Conservation (phyloP, 2,797 vertebrate genomes). For the Botia kubotai region DNA sequence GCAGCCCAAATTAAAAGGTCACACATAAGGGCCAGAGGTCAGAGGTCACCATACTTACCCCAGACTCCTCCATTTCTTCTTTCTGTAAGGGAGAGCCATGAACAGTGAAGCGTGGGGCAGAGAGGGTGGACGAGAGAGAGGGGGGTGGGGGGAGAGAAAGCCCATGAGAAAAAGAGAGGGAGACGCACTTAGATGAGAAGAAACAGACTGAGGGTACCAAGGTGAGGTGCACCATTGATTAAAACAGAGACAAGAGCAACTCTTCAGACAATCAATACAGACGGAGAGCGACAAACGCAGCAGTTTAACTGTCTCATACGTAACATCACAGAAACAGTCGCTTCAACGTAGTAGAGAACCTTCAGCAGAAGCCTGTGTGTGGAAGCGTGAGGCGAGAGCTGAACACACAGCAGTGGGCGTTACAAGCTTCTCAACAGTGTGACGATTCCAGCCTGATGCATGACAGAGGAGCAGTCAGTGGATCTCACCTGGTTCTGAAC, state of each 20-base stretch:
- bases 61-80: constrained; percentile 99
- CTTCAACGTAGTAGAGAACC: constrained; percentile 35
- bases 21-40: constrained; percentile 64
- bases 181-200: constrained; percentile 91
- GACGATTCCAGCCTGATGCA: constrained; percentile 27
- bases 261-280: constrained; percentile 48
- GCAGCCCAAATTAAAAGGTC: constrained; percentile 65
- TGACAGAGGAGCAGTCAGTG: neutral
- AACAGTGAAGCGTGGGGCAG: constrained; percentile 89
- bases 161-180: constrained; percentile 79
- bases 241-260: constrained; percentile 70
- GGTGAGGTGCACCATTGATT: constrained; percentile 82
- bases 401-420: constrained; percentile 29
- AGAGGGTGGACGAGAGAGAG: constrained; percentile 78
- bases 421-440: constrained; percentile 39
- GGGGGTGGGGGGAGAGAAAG: constrained; percentile 40
- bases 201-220: constrained; percentile 87
- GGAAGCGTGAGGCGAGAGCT: constrained; percentile 24
- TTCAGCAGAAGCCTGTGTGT: constrained; percentile 32
- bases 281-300: constrained; percentile 26
- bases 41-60: constrained; percentile 91
- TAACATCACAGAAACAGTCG: constrained; percentile 35
- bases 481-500: constrained; percentile 92
- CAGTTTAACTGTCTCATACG: neutral
- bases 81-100: constrained; percentile 95